These are phyloP conservation scores for Acholoe squamosa DNA, from an alignment of 2,888 invertebrate genomes.

Conservation along the genomic window DNA sequence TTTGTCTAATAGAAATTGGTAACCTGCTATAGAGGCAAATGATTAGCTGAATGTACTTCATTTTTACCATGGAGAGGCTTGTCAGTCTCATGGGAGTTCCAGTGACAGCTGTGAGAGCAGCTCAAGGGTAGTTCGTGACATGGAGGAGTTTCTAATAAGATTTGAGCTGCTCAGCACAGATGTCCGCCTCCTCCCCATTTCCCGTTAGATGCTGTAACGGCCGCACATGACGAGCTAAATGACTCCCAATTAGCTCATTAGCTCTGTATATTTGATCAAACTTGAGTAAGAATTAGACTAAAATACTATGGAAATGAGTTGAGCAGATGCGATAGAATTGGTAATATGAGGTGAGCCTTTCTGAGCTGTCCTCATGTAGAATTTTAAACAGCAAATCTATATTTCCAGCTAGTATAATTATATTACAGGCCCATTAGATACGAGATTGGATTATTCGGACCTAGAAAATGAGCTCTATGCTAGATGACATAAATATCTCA, in stretches of 20 bases:
- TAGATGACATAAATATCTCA: too few species aligned
- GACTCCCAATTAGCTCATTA: conserved; percentile 25
- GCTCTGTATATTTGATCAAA: neutral
- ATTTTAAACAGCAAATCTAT: too few species aligned
- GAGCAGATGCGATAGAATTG: too few species aligned
- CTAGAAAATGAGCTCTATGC: too few species aligned
- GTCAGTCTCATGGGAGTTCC: neutral
- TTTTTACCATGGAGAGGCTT: neutral
- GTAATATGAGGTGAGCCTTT: too few species aligned
- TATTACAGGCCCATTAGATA: too few species aligned
- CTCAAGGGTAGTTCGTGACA: neutral
- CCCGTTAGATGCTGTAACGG: neutral
- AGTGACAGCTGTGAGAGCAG: neutral
- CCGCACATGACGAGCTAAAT: neutral
- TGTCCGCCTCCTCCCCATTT: neutral
- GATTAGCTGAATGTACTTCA: too few species aligned
- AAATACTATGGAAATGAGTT: neutral
- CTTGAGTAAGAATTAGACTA: neutral
- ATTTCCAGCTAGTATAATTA: too few species aligned
- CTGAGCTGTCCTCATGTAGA: too few species aligned
- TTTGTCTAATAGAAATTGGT: too few species aligned
- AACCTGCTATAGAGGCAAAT: too few species aligned
- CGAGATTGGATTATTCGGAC: too few species aligned
- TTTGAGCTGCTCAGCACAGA: neutral
- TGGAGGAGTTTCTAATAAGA: conserved; percentile 1